phyloP scores from a whole-genome alignment of 2,888 invertebrate genomes.

The Diarsia brunnea region DNA sequence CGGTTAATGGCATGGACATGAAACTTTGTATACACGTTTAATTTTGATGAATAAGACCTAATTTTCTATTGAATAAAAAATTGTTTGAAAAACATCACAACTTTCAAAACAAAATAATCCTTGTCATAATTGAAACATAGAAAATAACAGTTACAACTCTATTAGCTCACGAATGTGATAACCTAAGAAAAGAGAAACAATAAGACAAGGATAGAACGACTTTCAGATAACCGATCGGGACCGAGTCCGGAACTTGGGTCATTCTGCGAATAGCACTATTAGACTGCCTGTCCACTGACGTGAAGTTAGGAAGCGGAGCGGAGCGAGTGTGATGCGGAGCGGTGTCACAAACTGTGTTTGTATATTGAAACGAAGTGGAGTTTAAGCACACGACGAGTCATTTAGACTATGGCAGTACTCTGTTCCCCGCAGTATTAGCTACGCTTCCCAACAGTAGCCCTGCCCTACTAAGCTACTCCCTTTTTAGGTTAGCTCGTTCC shows the following conservation, averaged over 20 bases:
- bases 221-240: slow-evolving; percentile 56
- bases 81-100: no score
- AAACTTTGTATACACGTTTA: no score
- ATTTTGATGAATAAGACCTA: no score
- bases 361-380: not conserved
- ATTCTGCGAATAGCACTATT: slow-evolving; percentile 50
- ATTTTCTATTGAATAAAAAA: not conserved
- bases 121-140: not conserved
- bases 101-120: not conserved
- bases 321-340: not conserved
- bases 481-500: no score
- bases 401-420: no score
- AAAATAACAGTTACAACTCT: slow-evolving; percentile 14
- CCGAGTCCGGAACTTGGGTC: slow-evolving; percentile 43
- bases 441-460: no score
- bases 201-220: slow-evolving; percentile 45
- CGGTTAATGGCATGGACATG: no score
- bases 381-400: not conserved
- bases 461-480: no score
- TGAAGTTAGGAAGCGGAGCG: not conserved
- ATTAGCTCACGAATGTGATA: slow-evolving; percentile 35
- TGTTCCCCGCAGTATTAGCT: no score
- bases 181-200: slow-evolving; percentile 36
- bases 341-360: not conserved
- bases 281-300: not conserved